Base-by-base conservation (phyloP, 2,113 vertebrate genomes). In the Nesogale talazaci region DNA sequence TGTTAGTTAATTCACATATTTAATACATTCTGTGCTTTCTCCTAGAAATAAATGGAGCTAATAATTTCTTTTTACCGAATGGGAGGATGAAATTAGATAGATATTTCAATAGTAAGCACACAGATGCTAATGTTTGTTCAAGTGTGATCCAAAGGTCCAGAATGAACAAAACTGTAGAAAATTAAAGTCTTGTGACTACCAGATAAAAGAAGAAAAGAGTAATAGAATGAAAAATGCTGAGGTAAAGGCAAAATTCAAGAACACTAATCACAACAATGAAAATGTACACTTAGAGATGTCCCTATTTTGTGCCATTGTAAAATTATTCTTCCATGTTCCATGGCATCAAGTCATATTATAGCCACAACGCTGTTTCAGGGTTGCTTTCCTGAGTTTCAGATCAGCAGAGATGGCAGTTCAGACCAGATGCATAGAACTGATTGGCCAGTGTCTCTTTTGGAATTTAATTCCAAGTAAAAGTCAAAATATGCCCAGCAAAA, bases 211-310 rank as follows among this genome's bases (percentile, higher is more conserved):
- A 72, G 16, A 36, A 77, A 90, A 91, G 2, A 78, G 17, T 3
- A 69, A 31, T 29, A 67, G 40, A 65, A 59, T 69, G 2, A 77
- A 86, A 75, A 81, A 57, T 25, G 38, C 81, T 57, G 57, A 57
- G 6, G 3, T 36, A 46, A 84, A 11, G 42, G 59, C 38, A 83
- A 65, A 69, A 25, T 56, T 81, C 82, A 31, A 86, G 72, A 75
- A 88, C 59, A 36, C 17, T n/a, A 79, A 69, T 61, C 69, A 34
- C 6, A 63, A 84, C 17, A 27, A 52, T 23, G 5, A 63, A 36
- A 36, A 20, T 77, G 46, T 65, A 83, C 81, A 91, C 76, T 92
- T 80, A 74, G 81, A 96, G 29, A 59, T 23, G 29, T 72, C 81
- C 63, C 75, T 94, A 67, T 40, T 89, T 82, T 83, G 91, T n/a